These are phyloP conservation scores for Acanthosepion pharaonis DNA, from an alignment of 2,888 invertebrate genomes.

Conservation along the genomic window DNA sequence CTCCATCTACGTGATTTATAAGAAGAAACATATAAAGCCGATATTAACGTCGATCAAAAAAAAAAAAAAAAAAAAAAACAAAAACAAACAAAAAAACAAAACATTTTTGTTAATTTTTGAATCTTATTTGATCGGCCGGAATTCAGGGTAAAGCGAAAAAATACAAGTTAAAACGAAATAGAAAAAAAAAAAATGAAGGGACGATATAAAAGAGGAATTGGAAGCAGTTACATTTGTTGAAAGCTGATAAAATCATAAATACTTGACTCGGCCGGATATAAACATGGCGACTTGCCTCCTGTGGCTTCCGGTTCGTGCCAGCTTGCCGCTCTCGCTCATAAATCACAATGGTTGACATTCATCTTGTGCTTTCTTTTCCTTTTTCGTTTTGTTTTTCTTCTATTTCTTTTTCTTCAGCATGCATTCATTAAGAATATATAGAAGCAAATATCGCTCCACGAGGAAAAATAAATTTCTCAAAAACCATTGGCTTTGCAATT, in stretches of 20 bases:
- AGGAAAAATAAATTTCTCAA: background rate
- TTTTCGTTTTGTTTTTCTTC: too few species aligned
- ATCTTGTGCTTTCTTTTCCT: background rate
- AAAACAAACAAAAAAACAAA: too few species aligned
- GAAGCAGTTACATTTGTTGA: conserved; percentile 8
- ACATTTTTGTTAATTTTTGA: too few species aligned
- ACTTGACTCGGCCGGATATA: background rate
- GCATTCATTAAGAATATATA: background rate
- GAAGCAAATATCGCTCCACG: background rate
- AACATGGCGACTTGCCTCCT: conserved; percentile 21
- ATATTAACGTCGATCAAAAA: too few species aligned
- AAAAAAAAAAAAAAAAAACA: too few species aligned
- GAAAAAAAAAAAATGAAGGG: background rate
- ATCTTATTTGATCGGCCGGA: too few species aligned
- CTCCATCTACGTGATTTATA: too few species aligned
- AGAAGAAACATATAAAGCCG: too few species aligned
- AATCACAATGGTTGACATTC: background rate
- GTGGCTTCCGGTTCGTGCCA: conserved; percentile 33
- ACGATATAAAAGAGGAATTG: background rate
- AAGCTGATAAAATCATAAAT: conserved; percentile 33
- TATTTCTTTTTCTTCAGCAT: background rate
- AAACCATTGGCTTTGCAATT: background rate
- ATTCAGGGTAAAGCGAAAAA: too few species aligned
- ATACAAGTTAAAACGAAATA: too few species aligned
- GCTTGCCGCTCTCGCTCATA: background rate